A percentile compares a stretch with the other conserved stretches of the same genome.
phyloP scores from a whole-genome alignment of 2,888 invertebrate species.

The Pogonocherus hispidulus region DNA sequence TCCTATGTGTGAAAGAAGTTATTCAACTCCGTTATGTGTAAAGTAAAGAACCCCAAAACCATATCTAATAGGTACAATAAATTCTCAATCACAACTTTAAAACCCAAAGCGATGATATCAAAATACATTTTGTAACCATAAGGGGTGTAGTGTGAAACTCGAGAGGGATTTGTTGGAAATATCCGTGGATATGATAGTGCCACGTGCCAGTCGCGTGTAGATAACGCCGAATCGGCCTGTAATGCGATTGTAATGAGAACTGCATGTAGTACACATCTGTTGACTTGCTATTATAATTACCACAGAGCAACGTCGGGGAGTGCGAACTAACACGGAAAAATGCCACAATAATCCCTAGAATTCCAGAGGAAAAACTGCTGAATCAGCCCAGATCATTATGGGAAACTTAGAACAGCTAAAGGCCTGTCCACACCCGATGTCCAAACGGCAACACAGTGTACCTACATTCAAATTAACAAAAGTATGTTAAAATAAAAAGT shows the following conservation, averaged over 20 bases:
- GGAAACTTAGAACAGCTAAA: neutral
- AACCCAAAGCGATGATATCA: constrained; percentile 49
- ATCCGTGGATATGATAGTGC: constrained; percentile 36
- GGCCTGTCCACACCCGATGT: neutral
- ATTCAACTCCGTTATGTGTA: constrained; percentile 20
- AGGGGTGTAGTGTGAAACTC: constrained; percentile 29
- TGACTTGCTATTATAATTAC: constrained; percentile 27
- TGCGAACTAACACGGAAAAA: neutral
- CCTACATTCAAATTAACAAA: no score
- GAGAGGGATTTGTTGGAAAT: constrained; percentile 35
- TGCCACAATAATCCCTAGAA: neutral
- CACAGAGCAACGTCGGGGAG: constrained; percentile 4
- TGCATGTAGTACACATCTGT: constrained; percentile 31
- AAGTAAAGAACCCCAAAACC: constrained; percentile 43
- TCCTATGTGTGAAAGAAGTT: no score
- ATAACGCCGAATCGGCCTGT: constrained; percentile 59
- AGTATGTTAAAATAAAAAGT: no score
- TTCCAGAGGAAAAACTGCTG: constrained; percentile 1
- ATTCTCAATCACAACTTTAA: constrained; percentile 54
- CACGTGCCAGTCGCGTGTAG: constrained; percentile 57
- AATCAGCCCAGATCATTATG: neutral
- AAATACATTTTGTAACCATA: constrained; percentile 44
- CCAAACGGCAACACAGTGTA: no score
- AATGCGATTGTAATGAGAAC: constrained; percentile 51
- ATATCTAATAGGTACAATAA: constrained; percentile 51